Evolutionary conservation across 2,888 invertebrate species (phyloP), one percentile per base, ranked within the genome.

Genomic region (Drosophila mayaguana): DNA sequence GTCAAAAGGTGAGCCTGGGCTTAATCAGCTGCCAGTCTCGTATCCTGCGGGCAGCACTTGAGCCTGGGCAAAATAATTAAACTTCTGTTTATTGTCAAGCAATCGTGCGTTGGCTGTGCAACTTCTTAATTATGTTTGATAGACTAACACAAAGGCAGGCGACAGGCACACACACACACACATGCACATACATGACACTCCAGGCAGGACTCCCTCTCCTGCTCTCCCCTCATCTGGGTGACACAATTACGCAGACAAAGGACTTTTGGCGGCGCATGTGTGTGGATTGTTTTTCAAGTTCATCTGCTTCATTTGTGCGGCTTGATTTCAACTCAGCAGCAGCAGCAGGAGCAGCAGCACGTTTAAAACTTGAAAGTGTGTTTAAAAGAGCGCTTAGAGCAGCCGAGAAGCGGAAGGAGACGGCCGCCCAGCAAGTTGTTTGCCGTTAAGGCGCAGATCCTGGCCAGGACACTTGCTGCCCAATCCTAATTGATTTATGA

Each of bases 401-500:
- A 2, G 20, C 16, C 6, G 51, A 42, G 20, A 14, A 22, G 18
- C 12, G 40, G 36, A 36, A n/a, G 7, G 14, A 34, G 60, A 38
- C 42, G 43, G 14, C 1, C n/a, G 71, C 43, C 86, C 73, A 78
- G 76, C 84, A 86, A 86, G 87, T 84, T 87, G 81, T 78, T 88
- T 78, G 81, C 83, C 67, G 73, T 61, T 77, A 80, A 88, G 88
- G 77, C 77, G 64, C 74, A 78, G 78, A 80, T 77, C 75, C 86
- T 74, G 83, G 67, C 67, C 75, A 57, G 64, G 51, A 67, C 79
- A 66, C 62, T 72, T 60, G 76, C 67, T 68, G 59, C 55, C 61
- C 48, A 81, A 83, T 83, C 81, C 90, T 91, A 92, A 91, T 91
- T 91, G 91, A 91, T 91, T 91, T 91, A 91, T 90, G 92, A 92